These are phyloP conservation scores for Macrotrachela quadricornifera DNA, from an alignment of 1,140 invertebrate species.

Conservation along the genomic window DNA sequence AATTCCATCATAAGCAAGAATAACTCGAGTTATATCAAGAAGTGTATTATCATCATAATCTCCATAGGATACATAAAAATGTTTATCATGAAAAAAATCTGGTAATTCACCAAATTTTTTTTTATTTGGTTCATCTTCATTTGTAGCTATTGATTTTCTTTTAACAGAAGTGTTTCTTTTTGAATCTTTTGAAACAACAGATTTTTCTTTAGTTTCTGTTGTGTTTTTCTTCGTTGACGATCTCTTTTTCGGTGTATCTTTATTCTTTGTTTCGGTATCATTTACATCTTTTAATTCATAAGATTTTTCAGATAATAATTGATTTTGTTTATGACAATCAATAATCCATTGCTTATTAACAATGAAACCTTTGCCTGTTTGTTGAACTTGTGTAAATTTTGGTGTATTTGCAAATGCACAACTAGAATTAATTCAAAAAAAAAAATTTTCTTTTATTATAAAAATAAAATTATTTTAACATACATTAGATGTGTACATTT, in stretches of 20 bases:
- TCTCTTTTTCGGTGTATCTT: not conserved
- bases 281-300: constrained; percentile 12
- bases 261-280: not conserved
- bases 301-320: constrained; percentile 46
- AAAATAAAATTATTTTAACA: constrained; percentile 7
- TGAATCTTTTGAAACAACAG: too few species aligned
- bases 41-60: too few species aligned
- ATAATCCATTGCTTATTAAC: constrained; percentile 53
- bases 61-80: too few species aligned
- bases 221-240: not conserved
- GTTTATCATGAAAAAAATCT: too few species aligned
- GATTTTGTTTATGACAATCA: constrained; percentile 41
- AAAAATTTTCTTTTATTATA: not conserved
- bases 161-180: too few species aligned
- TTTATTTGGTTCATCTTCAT: too few species aligned
- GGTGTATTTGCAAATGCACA: constrained; percentile 71
- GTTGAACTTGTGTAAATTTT: constrained; percentile 38
- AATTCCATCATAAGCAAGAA: too few species aligned
- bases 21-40: too few species aligned
- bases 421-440: constrained; percentile 33
- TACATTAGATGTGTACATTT: constrained; percentile 61
- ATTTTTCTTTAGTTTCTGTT: constrained; percentile 5
- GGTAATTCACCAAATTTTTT: too few species aligned
- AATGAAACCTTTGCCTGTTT: constrained; percentile 41
- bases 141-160: too few species aligned